Conservation (phyloP, 2,888 invertebrate species). For the Mimas tiliae region DNA sequence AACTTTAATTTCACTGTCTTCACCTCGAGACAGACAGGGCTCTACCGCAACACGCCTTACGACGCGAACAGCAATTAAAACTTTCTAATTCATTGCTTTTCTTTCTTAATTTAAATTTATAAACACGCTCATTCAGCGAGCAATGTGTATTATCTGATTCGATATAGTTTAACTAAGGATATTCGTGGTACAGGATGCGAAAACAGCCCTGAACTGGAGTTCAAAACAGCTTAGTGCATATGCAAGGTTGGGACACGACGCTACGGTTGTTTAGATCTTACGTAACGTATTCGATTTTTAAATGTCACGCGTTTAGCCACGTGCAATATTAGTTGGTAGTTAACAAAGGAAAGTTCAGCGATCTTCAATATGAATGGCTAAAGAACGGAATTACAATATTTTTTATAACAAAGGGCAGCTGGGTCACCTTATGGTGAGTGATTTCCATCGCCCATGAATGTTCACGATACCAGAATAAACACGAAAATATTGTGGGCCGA, state of each 20-base stretch:
- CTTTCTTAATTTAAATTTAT: not conserved
- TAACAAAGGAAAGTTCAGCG: constrained; percentile 16
- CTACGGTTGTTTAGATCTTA: constrained; percentile 33
- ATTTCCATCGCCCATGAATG: no score
- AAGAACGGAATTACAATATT: no score
- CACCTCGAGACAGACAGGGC: constrained; percentile 33
- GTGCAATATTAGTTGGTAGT: constrained; percentile 2
- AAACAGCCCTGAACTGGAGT: constrained; percentile 36
- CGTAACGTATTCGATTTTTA: not conserved
- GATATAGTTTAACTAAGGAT: constrained; percentile 26
- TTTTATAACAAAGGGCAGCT: not conserved
- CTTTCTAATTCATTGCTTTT: constrained; percentile 30
- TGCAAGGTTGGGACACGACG: constrained; percentile 45
- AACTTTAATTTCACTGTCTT: constrained; percentile 37
- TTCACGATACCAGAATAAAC: no score
- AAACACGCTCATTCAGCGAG: constrained; percentile 8
- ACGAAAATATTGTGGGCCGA: no score
- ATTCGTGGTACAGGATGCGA: constrained; percentile 36
- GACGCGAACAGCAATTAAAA: constrained; percentile 6
- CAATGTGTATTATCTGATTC: constrained; percentile 32
- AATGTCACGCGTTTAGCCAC: constrained; percentile 1
- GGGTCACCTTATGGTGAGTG: no score
- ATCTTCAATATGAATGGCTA: not conserved
- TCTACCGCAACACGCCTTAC: constrained; percentile 4
- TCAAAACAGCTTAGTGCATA: constrained; percentile 43